Evolutionary conservation across 2,113 vertebrate species (phyloP).

Genomic region (Meriones unguiculatus): DNA sequence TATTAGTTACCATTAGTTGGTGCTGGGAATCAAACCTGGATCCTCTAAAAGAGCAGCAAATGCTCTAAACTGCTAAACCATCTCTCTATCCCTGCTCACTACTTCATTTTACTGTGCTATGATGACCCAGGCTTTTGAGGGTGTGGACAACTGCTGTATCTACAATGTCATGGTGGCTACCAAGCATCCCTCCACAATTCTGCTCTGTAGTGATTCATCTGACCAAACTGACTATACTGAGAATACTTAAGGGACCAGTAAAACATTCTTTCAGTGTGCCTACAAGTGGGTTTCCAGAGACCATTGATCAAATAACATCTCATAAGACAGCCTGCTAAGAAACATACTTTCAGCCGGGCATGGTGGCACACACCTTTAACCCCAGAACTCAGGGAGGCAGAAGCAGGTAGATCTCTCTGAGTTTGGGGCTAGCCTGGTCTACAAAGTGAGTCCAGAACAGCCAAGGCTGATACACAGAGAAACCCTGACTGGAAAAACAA

Average conservation of each 20-base stretch:
- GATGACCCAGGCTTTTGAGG: background rate
- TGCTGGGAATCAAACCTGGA: background rate
- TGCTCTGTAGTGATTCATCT: background rate
- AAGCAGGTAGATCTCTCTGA: too few species aligned
- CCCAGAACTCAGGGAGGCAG: too few species aligned
- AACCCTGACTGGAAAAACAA: too few species aligned
- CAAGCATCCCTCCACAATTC: background rate
- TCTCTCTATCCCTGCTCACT: background rate
- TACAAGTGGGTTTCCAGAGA: background rate
- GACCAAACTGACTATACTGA: background rate
- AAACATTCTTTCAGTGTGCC: background rate
- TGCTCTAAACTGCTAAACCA: background rate
- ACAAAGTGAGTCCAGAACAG: too few species aligned
- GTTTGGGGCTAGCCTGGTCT: too few species aligned
- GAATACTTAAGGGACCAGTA: background rate
- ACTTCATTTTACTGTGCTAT: background rate
- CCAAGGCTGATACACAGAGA: too few species aligned
- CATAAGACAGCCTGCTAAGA: constrained; percentile 8
- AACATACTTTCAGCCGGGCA: constrained; percentile 22
- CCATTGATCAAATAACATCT: background rate
- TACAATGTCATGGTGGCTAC: background rate
- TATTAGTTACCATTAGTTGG: background rate
- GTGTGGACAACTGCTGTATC: background rate
- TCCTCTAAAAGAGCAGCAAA: background rate
- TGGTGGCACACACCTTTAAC: too few species aligned